Evolutionary conservation across 1,140 invertebrate genomes (phyloP), one percentile per base, ranked within the genome.

Genomic region (Drosophila hydei): DNA sequence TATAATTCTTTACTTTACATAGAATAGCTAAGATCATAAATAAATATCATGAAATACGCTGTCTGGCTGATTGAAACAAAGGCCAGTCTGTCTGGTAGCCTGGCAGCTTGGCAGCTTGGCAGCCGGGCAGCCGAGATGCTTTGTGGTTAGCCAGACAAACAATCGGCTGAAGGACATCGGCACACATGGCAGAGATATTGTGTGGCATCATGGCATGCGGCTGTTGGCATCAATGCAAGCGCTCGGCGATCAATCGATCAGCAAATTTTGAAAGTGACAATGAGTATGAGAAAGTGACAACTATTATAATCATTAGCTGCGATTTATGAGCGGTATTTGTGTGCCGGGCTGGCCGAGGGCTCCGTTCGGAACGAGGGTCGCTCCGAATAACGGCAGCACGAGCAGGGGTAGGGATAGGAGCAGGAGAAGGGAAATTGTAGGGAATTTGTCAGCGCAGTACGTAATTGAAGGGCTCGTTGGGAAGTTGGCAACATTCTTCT

Each of bases 231-330:
- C 16, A 33, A 62, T 75, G 56, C 47, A 68, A 74, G 43, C 63
- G 47, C 62, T 63, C 47, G 30, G 25, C 45, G 54, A 79, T 61
- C 42, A 45, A 76, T 71, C 76, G 69, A 76, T 78, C 74, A 38
- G 62, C 33, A 30, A 19, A 75, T 61, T 36, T 36, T 1, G 42
- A 30, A 27, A 27, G 48, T 61, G 80, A 75, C 79, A 81, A 83
- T 36, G 62, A 68, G 65, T 61, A 64, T 68, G 45, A 69, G 58
- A 72, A 85, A 74, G 16, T 85, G 80, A 85, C 80, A 85, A 76
- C 80, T 84, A 85, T 87, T 85, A 85, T 87, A 75, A 80, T 84
- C 79, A 74, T 87, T 87, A 87, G 72, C 87, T 30, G 36, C 64
- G 67, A 85, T 85, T 85, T 87, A 85, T 60, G 80, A 72, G 73